Percentiles rank a stretch among this genome's conserved stretches.
Conservation (phyloP, 2,113 vertebrate species). For the Tautogolabrus adspersus region DNA sequence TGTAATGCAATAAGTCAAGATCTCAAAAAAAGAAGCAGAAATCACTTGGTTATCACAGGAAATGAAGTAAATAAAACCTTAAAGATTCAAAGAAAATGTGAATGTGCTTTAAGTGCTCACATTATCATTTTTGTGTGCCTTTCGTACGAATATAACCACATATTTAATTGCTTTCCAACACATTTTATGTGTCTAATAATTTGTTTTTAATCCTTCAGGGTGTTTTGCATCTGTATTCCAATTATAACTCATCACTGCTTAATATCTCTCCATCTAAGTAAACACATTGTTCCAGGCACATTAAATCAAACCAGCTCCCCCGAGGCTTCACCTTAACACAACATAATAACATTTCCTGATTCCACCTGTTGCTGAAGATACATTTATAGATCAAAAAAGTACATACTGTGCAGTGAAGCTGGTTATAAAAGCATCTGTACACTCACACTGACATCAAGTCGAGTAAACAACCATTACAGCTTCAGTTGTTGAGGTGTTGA, state of each 20-base stretch:
- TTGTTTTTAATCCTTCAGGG: not conserved
- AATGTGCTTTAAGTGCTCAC: not conserved
- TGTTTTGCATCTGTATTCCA: not conserved
- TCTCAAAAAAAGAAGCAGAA: too few relatives aligned
- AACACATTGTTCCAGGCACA: not conserved
- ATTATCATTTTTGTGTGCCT: not conserved
- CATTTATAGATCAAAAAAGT: not conserved
- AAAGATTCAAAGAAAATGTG: too few relatives aligned
- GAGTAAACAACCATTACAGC: conserved; percentile 11
- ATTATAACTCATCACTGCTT: not conserved
- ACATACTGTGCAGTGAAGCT: not conserved
- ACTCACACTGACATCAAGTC: not conserved
- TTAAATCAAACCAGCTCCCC: not conserved
- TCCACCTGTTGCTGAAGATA: not conserved
- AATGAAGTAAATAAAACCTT: too few relatives aligned
- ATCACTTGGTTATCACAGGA: too few relatives aligned
- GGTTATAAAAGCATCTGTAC: not conserved
- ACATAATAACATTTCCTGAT: conserved; percentile 11
- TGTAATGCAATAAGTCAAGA: too few relatives aligned
- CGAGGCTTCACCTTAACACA: not conserved
- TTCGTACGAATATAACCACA: not conserved
- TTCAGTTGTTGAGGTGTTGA: not conserved
- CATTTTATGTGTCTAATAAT: not conserved
- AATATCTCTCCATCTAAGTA: not conserved
- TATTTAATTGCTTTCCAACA: not conserved